Percentiles rank a stretch among this genome's conserved stretches.
Conservation (phyloP, 2,113 vertebrate species). For the Oriolus oriolus region DNA sequence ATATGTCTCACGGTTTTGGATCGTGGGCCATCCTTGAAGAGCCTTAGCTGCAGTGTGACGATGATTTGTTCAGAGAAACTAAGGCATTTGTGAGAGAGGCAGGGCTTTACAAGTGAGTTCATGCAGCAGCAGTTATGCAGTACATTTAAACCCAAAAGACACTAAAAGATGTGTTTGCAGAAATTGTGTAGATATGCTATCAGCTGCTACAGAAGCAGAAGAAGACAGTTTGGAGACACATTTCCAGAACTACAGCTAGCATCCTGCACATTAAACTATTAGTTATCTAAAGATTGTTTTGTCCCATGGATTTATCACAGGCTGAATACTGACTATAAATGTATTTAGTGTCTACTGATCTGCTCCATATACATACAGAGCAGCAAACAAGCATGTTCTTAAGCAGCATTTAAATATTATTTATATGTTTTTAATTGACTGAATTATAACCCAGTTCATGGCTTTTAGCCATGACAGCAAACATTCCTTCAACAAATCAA, state of each 20-base stretch:
- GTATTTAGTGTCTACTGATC: neutral
- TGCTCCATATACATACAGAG: neutral
- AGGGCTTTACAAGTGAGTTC: neutral
- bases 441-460: neutral
- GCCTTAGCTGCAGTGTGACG: neutral
- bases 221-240: neutral
- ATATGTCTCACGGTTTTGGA: fast-evolving
- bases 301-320: neutral
- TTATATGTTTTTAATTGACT: conserved; percentile 34
- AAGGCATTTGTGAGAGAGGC: neutral
- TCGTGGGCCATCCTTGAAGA: neutral
- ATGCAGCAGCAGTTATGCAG: neutral
- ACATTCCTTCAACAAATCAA: conserved; percentile 26
- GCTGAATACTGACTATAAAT: neutral
- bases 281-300: neutral
- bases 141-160: neutral
- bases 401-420: neutral
- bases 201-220: neutral
- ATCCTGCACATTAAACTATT: neutral
- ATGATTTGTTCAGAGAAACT: neutral
- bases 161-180: neutral
- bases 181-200: neutral
- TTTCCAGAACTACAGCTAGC: neutral
- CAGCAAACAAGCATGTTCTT: neutral
- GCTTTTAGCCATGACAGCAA: neutral